phyloP scores from a whole-genome alignment of 2,888 invertebrate genomes.

The Chrysomela aeneicollis region DNA sequence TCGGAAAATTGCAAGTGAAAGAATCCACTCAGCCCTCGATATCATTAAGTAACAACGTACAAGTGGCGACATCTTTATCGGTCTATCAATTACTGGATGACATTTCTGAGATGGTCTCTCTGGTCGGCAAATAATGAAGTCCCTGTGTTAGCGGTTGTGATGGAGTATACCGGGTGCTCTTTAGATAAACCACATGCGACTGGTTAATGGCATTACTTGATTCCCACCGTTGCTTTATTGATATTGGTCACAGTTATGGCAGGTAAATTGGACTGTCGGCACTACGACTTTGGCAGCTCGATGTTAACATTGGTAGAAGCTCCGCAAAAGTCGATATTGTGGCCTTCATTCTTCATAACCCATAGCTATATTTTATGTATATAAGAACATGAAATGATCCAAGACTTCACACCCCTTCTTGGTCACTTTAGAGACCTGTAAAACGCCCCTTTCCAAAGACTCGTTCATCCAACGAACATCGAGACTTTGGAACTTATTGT shows the following conservation, averaged over 20 bases:
- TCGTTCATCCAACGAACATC: too few relatives aligned
- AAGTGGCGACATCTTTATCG: conserved; percentile 58
- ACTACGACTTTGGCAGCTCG: not conserved
- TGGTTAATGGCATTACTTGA: conserved; percentile 52
- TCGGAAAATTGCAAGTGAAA: conserved; percentile 10
- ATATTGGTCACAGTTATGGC: conserved; percentile 48
- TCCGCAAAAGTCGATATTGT: too few relatives aligned
- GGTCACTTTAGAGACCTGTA: too few relatives aligned
- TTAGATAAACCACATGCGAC: conserved; percentile 53
- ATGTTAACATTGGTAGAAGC: not conserved
- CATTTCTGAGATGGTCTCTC: conserved; percentile 47
- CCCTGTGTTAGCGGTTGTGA: conserved; percentile 44
- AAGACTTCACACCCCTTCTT: too few relatives aligned
- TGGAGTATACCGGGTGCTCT: conserved; percentile 48
- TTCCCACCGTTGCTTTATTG: conserved; percentile 50
- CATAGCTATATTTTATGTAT: too few relatives aligned
- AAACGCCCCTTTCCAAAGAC: too few relatives aligned
- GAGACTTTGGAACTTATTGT: too few relatives aligned
- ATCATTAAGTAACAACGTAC: conserved; percentile 52
- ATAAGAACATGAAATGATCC: too few relatives aligned
- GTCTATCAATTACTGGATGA: conserved; percentile 55
- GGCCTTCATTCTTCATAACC: too few relatives aligned
- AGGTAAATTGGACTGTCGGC: conserved; percentile 37
- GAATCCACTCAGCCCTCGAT: conserved; percentile 35
- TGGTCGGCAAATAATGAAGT: conserved; percentile 52